These are phyloP conservation scores for Pelecanoides urinatrix DNA, from an alignment of 2,113 vertebrate genomes.

Conservation along the genomic window DNA sequence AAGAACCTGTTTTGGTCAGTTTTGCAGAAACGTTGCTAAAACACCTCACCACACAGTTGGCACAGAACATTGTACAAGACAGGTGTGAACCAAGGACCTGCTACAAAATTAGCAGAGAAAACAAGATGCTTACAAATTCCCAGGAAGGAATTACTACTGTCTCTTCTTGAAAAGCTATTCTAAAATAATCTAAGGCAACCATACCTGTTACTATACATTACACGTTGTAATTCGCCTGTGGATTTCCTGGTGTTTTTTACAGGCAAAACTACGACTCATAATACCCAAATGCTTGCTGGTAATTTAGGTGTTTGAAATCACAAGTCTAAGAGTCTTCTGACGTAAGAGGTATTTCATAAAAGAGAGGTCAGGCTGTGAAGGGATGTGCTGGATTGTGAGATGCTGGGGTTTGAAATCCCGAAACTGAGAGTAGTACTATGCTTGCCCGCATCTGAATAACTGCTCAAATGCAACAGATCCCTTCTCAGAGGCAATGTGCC, in stretches of 20 bases:
- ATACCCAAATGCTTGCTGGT: neutral
- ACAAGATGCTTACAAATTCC: neutral
- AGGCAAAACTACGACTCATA: neutral
- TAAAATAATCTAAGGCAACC: neutral
- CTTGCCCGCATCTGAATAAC: neutral
- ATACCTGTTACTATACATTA: neutral
- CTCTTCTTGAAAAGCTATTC: neutral
- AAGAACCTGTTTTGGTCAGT: neutral
- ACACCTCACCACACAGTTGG: neutral
- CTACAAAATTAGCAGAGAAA: neutral
- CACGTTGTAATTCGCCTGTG: neutral
- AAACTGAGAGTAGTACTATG: neutral
- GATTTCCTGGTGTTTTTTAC: neutral
- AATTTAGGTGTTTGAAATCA: neutral
- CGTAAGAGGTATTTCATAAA: neutral
- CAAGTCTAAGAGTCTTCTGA: neutral
- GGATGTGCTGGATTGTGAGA: neutral
- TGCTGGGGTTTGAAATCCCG: neutral
- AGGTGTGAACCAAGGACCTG: neutral
- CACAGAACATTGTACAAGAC: neutral
- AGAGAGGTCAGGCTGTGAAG: neutral
- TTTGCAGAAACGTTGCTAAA: neutral
- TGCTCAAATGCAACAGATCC: neutral
- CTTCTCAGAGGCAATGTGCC: neutral
- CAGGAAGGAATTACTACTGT: neutral